Evolutionary conservation across 2,888 invertebrate genomes (phyloP), one percentile per base, ranked within the genome.

Genomic region (Lysandra coridon): DNA sequence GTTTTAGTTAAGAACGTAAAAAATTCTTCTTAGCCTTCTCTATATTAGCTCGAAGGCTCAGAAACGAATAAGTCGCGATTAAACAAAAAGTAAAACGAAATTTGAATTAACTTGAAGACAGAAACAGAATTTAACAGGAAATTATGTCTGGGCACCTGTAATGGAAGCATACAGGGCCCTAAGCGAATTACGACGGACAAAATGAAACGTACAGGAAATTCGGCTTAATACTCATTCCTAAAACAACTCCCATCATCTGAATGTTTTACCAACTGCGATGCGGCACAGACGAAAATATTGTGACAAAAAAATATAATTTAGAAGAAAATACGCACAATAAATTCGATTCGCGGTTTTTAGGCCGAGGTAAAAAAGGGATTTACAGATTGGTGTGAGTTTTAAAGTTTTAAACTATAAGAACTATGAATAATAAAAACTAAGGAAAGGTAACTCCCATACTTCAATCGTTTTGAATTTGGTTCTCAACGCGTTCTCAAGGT

Each of bases 101-200:
- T 44, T 44, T 74, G 44, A 74, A 74, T 74, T 44, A 23, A 69
- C 33, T 69, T 44, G 2, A 74, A 44, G 74, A 74, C 10, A 44
- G 40, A 74, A 44, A 17, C 44, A 74, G 74, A 74, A 44, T 74
- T 74, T n/a, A 44, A 6, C 40, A 92, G 92, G 91, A 92, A 89
- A 91, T 89, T 88, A 88, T 85, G 87, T 91, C 91, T 91, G 90
- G 87, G 84, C 85, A 87, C 81, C 85, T 83, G 87, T 89, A 88
- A 89, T 88, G 88, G 90, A 89, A 90, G 89, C 88, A 89, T 87
- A 88, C 88, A 87, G 84, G 83, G 80, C 84, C 85, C 82, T 85
- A 87, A 88, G 85, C 86, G 87, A 89, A 89, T 92, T 89, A 89
- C 87, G 83, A 82, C 84, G 84, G 86, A 88, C 87, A 89, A 90